phyloP scores from a whole-genome alignment of 2,888 invertebrate species.

The Charanyca ferruginea region DNA sequence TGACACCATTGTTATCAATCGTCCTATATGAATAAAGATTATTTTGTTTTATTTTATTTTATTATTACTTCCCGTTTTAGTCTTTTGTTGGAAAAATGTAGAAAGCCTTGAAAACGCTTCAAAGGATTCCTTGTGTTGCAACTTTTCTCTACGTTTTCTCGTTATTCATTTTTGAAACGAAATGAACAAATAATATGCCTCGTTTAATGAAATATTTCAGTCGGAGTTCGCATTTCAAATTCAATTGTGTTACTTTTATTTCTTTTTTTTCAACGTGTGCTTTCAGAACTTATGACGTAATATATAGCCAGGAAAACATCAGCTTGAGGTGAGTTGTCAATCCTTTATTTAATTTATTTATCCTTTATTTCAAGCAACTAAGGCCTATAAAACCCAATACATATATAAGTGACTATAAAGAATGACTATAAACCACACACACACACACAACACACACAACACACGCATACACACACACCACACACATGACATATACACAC shows the following conservation, averaged over 20 bases:
- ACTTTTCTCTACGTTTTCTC: constrained; percentile 36
- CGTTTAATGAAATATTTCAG: constrained; percentile 46
- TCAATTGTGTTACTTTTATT: constrained; percentile 18
- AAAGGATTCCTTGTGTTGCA: constrained; percentile 38
- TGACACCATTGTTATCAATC: too few relatives aligned
- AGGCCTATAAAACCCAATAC: too few relatives aligned
- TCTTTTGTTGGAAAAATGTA: constrained; percentile 4
- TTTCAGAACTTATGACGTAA: not conserved
- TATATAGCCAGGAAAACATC: not conserved
- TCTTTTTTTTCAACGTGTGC: not conserved
- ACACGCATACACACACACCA: too few relatives aligned
- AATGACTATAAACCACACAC: too few relatives aligned
- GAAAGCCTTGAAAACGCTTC: constrained; percentile 26
- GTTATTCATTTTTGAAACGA: constrained; percentile 37
- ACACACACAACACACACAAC: too few relatives aligned
- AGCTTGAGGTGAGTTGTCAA: too few relatives aligned
- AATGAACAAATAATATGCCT: constrained; percentile 17
- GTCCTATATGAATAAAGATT: not conserved
- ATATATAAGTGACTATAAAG: too few relatives aligned
- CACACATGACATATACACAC: too few relatives aligned
- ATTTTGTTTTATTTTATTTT: not conserved
- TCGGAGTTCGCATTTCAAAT: constrained; percentile 21
- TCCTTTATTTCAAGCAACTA: too few relatives aligned
- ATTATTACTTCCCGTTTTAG: not conserved
- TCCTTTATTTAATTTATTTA: too few relatives aligned